Base-by-base conservation (phyloP, 2,113 vertebrate species). In the Prochilodus magdalenae region DNA sequence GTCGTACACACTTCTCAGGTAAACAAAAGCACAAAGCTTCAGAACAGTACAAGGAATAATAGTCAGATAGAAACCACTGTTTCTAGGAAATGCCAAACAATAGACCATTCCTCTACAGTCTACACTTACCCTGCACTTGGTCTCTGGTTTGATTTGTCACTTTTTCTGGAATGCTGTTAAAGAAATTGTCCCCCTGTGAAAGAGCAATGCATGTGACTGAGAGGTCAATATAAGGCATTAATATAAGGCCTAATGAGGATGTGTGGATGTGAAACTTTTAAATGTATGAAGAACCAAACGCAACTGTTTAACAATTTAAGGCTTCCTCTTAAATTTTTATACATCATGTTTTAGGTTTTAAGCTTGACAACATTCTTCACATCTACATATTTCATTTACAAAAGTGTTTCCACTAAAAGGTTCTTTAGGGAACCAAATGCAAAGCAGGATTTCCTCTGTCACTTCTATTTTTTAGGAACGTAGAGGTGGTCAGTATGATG, bases 81-180 rank as follows among this genome's bases (percentile, higher is more conserved):
- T 27, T 10, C 10, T 47, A 73, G 40, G 10, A 73, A 80, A 53
- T 40, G 14, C 10, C 69, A 44, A 29, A 70, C 30, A 75, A 71
- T 24, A 51, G 53, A 60, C 15, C 24, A 55, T 44, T 62, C 6
- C n/a, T 15, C 24, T 29, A 24, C 24, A 73, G 40, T 29, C 18
- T n/a, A 26, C 13, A 87, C 95, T 95, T 84, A 97, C 96, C 74
- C 67, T 89, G 26, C 73, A 95, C 93, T 6, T 89, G 16, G 0
- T 82, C 53, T 66, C 26, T 82, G 33, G 94, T 93, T 26, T 92
- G 86, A 51, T 92, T 88, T 44, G 88, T 87, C 62, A 97, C 94
- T 0, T 0, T 86, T 72, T 84, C 24, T 0, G 94, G 89, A 70
- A 82, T 94, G 4, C 0, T 81, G 14, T 84, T 0, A 49, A 95